Percentiles rank a stretch among this genome's conserved stretches.
Evolutionary conservation across 92 coral and sea anemone species (phyloP).

Genomic region (Hydrozoanthus gracilis): DNA sequence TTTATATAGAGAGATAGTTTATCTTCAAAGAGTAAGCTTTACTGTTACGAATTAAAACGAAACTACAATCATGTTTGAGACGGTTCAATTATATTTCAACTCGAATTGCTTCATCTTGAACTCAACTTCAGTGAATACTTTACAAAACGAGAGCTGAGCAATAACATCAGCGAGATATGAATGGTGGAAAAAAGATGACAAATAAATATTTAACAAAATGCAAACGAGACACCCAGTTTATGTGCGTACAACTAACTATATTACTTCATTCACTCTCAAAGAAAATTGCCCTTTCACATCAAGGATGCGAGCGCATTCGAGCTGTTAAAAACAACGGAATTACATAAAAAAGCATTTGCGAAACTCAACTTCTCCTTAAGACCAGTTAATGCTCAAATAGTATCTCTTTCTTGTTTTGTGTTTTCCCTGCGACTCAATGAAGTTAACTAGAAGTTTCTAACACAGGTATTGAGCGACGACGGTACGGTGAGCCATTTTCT

Average conservation of each 20-base stretch:
- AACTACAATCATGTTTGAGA: not conserved
- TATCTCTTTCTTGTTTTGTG: not conserved
- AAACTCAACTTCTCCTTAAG: not conserved
- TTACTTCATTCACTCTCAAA: too few relatives aligned
- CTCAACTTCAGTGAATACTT: not conserved
- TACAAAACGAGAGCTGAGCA: slow-evolving; percentile 10
- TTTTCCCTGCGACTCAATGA: not conserved
- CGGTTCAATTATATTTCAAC: too few relatives aligned
- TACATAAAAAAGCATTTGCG: not conserved
- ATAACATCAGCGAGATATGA: slow-evolving; percentile 18
- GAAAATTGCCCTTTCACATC: not conserved
- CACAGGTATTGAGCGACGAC: slow-evolving; percentile 94
- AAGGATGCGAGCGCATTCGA: too few relatives aligned
- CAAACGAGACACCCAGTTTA: too few relatives aligned
- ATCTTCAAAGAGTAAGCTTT: too few relatives aligned
- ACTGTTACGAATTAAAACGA: not conserved
- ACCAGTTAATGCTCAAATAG: not conserved
- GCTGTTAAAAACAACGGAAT: not conserved
- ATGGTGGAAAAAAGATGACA: not conserved
- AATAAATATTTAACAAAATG: too few relatives aligned
- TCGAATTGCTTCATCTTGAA: too few relatives aligned
- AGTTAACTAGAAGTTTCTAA: not conserved
- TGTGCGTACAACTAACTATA: too few relatives aligned
- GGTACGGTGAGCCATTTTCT: slow-evolving; percentile 98
- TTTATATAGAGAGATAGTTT: not conserved